Percentiles rank a stretch among this genome's conserved stretches.
These are phyloP conservation scores for Drosophila carrolli DNA, from an alignment of 1,140 invertebrate genomes.

Conservation along the genomic window DNA sequence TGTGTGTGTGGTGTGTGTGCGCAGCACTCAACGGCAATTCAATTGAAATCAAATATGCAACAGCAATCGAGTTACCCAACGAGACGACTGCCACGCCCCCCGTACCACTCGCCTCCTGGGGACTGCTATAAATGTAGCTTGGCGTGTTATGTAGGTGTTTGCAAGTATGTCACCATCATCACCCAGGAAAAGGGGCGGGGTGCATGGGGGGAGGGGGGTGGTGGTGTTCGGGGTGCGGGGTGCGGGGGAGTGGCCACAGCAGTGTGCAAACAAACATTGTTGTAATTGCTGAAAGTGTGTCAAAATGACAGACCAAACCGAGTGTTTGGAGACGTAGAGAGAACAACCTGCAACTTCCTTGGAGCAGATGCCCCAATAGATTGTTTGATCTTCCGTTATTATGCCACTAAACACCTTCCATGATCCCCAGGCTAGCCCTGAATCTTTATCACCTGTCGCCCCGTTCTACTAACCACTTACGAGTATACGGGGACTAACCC, in stretches of 20 bases:
- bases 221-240: neutral
- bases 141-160: slow-evolving; percentile 64
- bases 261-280: slow-evolving; percentile 75
- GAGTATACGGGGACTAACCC: too few species aligned
- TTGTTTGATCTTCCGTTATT: slow-evolving; percentile 16
- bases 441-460: neutral
- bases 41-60: slow-evolving; percentile 82
- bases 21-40: slow-evolving; percentile 77
- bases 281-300: slow-evolving; percentile 77
- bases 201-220: neutral
- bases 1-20: slow-evolving; percentile 45
- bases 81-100: slow-evolving; percentile 29
- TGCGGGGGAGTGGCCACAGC: slow-evolving; percentile 38
- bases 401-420: slow-evolving; percentile 13
- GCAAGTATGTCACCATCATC: slow-evolving; percentile 54
- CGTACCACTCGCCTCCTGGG: neutral
- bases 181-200: neutral
- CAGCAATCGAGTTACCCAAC: slow-evolving; percentile 78
- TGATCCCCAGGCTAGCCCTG: neutral
- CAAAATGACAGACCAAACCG: slow-evolving; percentile 57
- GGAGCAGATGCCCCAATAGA: slow-evolving; percentile 6
- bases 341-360: slow-evolving; percentile 37
- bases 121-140: slow-evolving; percentile 69
- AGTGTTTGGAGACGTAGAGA: slow-evolving; percentile 18
- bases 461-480: too few species aligned